These are phyloP conservation scores for Grantiella picta DNA, from an alignment of 2,113 vertebrate species.

Conservation along the genomic window DNA sequence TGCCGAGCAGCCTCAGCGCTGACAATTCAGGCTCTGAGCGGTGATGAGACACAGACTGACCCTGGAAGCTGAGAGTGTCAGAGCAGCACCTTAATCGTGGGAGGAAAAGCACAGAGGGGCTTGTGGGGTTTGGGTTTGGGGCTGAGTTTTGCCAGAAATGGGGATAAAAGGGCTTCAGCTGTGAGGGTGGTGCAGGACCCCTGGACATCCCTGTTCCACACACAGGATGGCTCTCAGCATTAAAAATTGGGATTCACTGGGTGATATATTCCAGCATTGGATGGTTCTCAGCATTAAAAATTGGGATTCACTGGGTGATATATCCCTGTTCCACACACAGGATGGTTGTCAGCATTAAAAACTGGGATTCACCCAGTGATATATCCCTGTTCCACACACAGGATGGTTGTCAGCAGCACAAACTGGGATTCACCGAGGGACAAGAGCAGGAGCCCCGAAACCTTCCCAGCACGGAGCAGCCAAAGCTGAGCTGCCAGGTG, in stretches of 20 bases:
- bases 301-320: no score
- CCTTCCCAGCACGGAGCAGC: neutral
- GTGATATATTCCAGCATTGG: no score
- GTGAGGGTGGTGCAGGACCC: neutral
- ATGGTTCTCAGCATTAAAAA: no score
- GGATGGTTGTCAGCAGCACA: neutral
- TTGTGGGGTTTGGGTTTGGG: neutral
- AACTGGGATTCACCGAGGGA: neutral
- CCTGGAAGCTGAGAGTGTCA: neutral
- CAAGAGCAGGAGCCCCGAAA: neutral
- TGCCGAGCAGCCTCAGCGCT: neutral
- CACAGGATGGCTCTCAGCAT: neutral
- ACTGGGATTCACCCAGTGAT: neutral
- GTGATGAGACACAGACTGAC: neutral
- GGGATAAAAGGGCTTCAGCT: neutral
- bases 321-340: no score
- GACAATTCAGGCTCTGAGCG: neutral
- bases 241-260: neutral
- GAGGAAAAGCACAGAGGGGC: neutral
- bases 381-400: no score
- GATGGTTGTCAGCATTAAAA: neutral
- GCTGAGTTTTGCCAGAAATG: neutral
- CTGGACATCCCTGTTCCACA: rapidly evolving
- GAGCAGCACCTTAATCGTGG: neutral
- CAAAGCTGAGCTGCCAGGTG: rapidly evolving